Percentiles rank a stretch among this genome's conserved stretches.
Evolutionary conservation across 1,140 invertebrate genomes (phyloP).

Genomic region (Carposina sasakii): DNA sequence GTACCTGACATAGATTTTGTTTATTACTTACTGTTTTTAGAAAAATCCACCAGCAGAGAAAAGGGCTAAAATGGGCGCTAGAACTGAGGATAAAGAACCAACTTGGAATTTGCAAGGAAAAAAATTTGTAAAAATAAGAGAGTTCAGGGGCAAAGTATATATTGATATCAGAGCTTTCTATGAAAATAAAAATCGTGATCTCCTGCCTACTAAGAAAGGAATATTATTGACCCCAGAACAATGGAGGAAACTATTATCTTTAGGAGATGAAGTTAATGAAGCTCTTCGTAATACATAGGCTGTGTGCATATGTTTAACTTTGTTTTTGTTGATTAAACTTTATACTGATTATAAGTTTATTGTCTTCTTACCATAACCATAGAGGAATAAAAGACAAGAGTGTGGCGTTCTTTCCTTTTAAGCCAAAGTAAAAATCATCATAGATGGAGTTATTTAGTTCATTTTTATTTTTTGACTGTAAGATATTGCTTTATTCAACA

Average conservation of each 20-base stretch:
- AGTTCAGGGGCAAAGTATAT: conserved; percentile 87
- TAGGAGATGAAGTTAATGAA: conserved; percentile 81
- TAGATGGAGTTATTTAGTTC: too few relatives aligned
- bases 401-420: too few relatives aligned
- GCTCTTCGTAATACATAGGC: conserved; percentile 67
- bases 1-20: too few relatives aligned
- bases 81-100: conserved; percentile 64
- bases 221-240: conserved; percentile 81
- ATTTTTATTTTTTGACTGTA: too few relatives aligned
- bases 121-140: conserved; percentile 79
- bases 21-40: conserved; percentile 43
- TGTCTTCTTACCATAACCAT: too few relatives aligned
- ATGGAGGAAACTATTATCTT: conserved; percentile 81
- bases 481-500: too few relatives aligned
- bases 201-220: conserved; percentile 89
- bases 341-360: too few relatives aligned
- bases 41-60: conserved; percentile 64
- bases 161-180: conserved; percentile 92
- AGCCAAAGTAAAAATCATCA: too few relatives aligned
- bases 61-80: conserved; percentile 56
- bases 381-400: too few relatives aligned
- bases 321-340: too few relatives aligned
- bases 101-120: conserved; percentile 67
- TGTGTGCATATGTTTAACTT: too few relatives aligned
- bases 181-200: conserved; percentile 82